Conservation (phyloP, 2,888 invertebrate species). For the Ennomos fuscantarius region DNA sequence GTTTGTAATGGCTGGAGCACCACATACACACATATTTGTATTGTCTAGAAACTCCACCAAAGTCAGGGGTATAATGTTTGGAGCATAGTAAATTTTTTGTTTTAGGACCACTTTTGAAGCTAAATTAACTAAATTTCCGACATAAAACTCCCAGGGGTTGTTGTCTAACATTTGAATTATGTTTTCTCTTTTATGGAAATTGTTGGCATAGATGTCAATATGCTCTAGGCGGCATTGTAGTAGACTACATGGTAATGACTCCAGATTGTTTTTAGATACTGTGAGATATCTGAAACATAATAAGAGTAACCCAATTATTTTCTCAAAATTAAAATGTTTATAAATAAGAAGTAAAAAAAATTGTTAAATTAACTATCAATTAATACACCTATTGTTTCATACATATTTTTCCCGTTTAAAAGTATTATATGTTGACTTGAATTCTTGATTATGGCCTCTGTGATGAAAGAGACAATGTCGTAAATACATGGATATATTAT, state of each 20-base stretch:
- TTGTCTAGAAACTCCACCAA: slow-evolving; percentile 86
- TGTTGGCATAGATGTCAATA: slow-evolving; percentile 86
- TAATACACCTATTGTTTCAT: no score
- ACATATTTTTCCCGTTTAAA: no score
- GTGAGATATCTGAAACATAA: slow-evolving; percentile 77
- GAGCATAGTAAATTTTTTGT: slow-evolving; percentile 81
- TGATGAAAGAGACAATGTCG: no score
- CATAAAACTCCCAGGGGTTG: slow-evolving; percentile 65
- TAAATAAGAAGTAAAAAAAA: no score
- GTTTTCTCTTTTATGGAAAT: slow-evolving; percentile 60
- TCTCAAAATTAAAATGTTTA: no score
- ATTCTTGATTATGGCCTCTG: no score
- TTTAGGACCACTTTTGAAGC: slow-evolving; percentile 83
- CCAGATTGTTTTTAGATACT: slow-evolving; percentile 82
- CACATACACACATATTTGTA: slow-evolving; percentile 87
- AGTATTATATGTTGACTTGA: no score
- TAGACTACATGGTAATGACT: slow-evolving; percentile 86
- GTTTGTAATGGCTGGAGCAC: slow-evolving; percentile 73
- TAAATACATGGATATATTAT: no score
- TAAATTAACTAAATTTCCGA: slow-evolving; percentile 82
- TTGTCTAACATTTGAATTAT: not conserved
- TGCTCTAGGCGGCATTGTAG: slow-evolving; percentile 80
- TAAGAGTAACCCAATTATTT: no score
- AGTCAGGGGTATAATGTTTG: slow-evolving; percentile 84
- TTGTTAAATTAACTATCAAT: no score